Conservation (phyloP, 2,797 vertebrate genomes). For the Chanos chanos region DNA sequence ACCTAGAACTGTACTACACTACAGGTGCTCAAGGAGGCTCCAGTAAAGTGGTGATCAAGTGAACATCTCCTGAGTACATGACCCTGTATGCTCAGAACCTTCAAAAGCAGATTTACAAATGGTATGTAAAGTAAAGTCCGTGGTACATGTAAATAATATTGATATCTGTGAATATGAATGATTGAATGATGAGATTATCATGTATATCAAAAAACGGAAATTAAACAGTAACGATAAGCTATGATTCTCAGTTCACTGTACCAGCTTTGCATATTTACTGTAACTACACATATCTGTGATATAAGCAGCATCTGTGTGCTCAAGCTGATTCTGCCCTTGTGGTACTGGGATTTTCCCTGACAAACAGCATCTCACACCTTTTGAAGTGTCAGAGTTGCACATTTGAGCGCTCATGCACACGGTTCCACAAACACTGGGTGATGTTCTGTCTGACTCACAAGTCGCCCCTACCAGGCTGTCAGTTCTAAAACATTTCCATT, state of each 20-base stretch:
- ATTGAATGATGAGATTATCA: too few relatives aligned
- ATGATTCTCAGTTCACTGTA: too few relatives aligned
- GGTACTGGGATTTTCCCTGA: neutral
- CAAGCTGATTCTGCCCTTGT: neutral
- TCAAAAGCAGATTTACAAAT: too few relatives aligned
- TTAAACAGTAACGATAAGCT: too few relatives aligned
- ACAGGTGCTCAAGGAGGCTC: neutral
- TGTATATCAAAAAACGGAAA: too few relatives aligned
- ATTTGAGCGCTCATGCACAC: constrained; percentile 1
- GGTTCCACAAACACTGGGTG: constrained; percentile 2
- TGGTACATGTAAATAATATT: too few relatives aligned
- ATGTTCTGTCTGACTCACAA: constrained; percentile 24
- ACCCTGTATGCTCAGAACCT: too few relatives aligned
- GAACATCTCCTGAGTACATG: neutral
- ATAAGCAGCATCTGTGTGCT: neutral
- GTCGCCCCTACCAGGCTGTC: constrained; percentile 23
- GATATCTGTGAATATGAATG: too few relatives aligned
- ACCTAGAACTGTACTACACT: neutral
- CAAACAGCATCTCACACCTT: neutral
- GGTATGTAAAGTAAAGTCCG: too few relatives aligned
- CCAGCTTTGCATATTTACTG: neutral
- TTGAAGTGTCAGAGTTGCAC: neutral
- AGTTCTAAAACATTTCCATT: constrained; percentile 31
- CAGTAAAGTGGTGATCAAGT: neutral
- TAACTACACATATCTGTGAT: neutral